phyloP scores from a whole-genome alignment of 2,888 invertebrate species.

The Leptopilina drosophilae region DNA sequence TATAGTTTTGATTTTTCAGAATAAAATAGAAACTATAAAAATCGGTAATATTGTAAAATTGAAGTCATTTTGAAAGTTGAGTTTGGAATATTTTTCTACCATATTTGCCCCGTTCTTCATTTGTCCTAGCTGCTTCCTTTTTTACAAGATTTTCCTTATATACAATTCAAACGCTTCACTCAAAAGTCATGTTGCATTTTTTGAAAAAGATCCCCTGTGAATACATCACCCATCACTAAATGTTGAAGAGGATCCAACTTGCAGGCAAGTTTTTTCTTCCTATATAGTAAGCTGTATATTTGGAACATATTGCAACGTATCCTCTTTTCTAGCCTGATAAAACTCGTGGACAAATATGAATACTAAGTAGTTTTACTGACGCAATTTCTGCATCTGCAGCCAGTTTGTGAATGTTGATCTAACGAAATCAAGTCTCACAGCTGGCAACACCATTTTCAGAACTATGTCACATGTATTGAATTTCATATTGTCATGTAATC shows the following conservation, averaged over 20 bases:
- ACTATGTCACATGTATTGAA: slow-evolving; percentile 15
- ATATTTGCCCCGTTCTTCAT: neutral
- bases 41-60: no score
- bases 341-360: slow-evolving; percentile 9
- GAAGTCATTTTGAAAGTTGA: neutral
- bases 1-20: no score
- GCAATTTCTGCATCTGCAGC: slow-evolving; percentile 12
- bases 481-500: neutral
- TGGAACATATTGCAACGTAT: neutral
- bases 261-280: neutral
- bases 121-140: neutral
- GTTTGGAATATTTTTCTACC: neutral
- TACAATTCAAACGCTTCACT: slow-evolving; percentile 1
- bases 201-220: no score
- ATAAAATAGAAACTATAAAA: no score
- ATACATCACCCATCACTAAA: neutral
- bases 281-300: neutral
- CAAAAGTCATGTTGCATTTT: neutral
- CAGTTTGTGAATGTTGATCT: slow-evolving; percentile 17
- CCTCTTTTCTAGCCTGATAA: neutral
- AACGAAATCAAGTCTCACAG: slow-evolving; percentile 8
- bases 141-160: slow-evolving; percentile 16
- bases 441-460: neutral
- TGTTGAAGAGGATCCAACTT: slow-evolving; percentile 1
- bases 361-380: neutral